Base-by-base conservation (phyloP, 2,797 vertebrate genomes). In the Momotus momota region DNA sequence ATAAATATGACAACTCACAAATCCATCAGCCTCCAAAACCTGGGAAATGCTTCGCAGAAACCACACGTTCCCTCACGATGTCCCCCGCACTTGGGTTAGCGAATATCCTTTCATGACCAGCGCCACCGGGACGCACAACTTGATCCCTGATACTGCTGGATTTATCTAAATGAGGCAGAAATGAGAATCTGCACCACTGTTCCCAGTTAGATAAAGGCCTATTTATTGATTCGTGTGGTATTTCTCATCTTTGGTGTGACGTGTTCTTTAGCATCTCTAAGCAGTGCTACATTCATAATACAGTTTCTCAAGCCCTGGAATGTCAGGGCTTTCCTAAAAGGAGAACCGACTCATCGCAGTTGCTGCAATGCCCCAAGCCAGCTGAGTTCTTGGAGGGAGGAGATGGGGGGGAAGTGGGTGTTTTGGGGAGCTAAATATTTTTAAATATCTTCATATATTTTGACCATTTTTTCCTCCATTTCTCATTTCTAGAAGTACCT, bases 141-240 rank as follows among this genome's bases (percentile, higher is more conserved):
- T 62, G 51, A 90, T 82, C 46, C 27, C 41, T 81, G 31, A 72
- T 49, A 71, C 45, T 49, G 38, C 45, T 27, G 23, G 46, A 54
- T 81, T 94, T 82, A 75, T 93, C 81, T 40, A 77, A 91, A 87
- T 69, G 35, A 84, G 52, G 69, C 27, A 72, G 70, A 86, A 88
- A 88, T 75, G 17, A 94, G 72, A 94, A 88, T 78, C 74, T 86
- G 61, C 49, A 51, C 14, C 80, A 46, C 43, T 54, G 22, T 81
- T 91, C 71, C 66, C 73, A 81, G 75, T 54, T 72, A 72, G 49
- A 57, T 73, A 81, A 65, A 89, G 69, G 22, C 25, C 10, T 54
- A 27, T 73, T 87, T 88, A 87, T 74, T 75, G 65, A 93, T 93
- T 67, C 74, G 60, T 43, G 73, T 92, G 62, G 35, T 55, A 79